phyloP scores from a whole-genome alignment of 2,888 invertebrate genomes.

The Luperina testacea region DNA sequence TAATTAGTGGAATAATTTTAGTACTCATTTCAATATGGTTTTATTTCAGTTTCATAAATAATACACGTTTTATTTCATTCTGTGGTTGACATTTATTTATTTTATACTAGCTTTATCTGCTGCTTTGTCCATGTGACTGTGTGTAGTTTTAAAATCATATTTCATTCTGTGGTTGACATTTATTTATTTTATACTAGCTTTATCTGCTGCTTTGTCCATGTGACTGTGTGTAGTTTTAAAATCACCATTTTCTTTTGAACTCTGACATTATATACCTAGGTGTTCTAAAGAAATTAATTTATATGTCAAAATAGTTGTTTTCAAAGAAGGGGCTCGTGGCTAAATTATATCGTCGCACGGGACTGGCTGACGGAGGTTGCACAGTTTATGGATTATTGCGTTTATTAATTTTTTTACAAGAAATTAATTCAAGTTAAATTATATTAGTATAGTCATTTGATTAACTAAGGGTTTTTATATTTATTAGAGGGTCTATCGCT shows the following conservation, averaged over 20 bases:
- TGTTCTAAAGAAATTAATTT: not conserved
- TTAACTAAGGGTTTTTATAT: no score
- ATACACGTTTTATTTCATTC: constrained; percentile 6
- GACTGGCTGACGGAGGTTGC: no score
- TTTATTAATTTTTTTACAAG: no score
- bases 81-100: not conserved
- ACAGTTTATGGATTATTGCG: no score
- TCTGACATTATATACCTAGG: not conserved
- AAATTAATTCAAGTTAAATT: no score
- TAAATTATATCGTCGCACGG: not conserved
- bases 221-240: not conserved
- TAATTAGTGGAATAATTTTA: constrained; percentile 42
- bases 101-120: not conserved
- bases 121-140: not conserved
- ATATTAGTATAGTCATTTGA: no score
- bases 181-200: not conserved
- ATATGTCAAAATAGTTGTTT: not conserved
- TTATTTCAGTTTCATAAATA: constrained; percentile 14
- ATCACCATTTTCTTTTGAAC: not conserved
- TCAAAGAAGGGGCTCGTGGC: not conserved
- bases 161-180: not conserved
- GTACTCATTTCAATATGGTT: constrained; percentile 21
- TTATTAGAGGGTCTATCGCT: not conserved
- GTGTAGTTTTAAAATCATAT: no score
- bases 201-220: not conserved